Evolutionary conservation across 2,113 vertebrate species (phyloP).

Genomic region (Chloroceryle aenea): DNA sequence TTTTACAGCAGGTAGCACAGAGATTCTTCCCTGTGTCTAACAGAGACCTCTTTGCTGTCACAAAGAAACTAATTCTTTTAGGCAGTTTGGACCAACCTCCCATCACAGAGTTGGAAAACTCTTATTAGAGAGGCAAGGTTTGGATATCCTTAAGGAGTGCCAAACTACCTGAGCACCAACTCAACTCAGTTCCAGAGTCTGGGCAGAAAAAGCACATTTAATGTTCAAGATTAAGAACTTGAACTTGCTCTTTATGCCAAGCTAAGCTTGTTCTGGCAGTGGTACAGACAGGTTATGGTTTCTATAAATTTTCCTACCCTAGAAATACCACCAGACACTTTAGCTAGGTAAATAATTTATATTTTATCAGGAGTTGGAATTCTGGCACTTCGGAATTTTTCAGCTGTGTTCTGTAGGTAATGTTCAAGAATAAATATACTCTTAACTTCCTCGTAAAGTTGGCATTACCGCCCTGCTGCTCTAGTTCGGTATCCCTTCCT

Average conservation of each 20-base stretch:
- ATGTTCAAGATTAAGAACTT: not conserved
- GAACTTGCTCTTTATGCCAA: not conserved
- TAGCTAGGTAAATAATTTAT: not conserved
- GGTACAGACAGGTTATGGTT: not conserved
- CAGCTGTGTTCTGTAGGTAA: not conserved
- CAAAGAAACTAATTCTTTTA: not conserved
- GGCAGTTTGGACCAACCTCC: not conserved
- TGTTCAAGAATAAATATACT: not conserved
- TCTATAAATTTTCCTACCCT: not conserved
- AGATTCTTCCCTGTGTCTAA: not conserved
- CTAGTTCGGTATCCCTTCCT: rapidly evolving
- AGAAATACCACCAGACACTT: not conserved
- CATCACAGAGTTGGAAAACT: not conserved
- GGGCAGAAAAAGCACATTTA: not conserved
- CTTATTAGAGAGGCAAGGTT: rapidly evolving
- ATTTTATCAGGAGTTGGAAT: not conserved
- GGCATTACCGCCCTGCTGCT: not conserved
- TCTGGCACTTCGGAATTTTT: not conserved
- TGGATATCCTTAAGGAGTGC: not conserved
- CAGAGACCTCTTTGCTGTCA: not conserved
- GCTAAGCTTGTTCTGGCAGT: not conserved
- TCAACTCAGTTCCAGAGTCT: not conserved
- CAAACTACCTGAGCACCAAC: not conserved
- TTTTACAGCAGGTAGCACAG: not conserved
- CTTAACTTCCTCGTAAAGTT: not conserved